Evolutionary conservation across 1,140 invertebrate genomes (phyloP).

Genomic region (Halictus rubicundus): DNA sequence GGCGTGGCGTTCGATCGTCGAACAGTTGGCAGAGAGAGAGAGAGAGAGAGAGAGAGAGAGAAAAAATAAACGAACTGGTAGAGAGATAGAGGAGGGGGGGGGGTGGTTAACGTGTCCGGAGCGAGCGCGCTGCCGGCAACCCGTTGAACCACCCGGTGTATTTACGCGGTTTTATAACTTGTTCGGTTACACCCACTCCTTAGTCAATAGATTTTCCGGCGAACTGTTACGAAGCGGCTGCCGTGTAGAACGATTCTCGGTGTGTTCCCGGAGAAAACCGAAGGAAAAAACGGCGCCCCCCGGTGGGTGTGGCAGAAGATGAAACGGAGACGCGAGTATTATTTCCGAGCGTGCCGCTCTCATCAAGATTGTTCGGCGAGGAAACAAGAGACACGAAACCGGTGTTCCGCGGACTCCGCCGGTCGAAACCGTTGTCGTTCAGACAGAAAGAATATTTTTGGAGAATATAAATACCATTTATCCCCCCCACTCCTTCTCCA

Average conservation of each 20-base stretch:
- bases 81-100: conserved; percentile 18
- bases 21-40: not conserved
- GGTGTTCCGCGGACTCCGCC: not conserved
- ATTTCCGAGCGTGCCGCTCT: conserved; percentile 48
- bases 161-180: conserved; percentile 45
- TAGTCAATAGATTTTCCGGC: conserved; percentile 53
- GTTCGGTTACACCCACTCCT: conserved; percentile 48
- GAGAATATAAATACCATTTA: conserved; percentile 29
- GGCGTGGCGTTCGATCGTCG: conserved; percentile 35
- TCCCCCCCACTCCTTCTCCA: not conserved
- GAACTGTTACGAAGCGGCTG: conserved; percentile 4
- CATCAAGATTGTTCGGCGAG: conserved; percentile 44
- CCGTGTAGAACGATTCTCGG: conserved; percentile 13
- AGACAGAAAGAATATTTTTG: conserved; percentile 27
- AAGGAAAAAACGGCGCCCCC: not conserved
- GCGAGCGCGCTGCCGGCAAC: conserved; percentile 10
- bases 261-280: conserved; percentile 26
- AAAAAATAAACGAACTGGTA: no score
- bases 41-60: not conserved
- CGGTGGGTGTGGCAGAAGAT: not conserved
- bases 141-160: conserved; percentile 5
- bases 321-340: conserved; percentile 31
- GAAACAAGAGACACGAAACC: conserved; percentile 18
- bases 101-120: conserved; percentile 3
- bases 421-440: conserved; percentile 9